Percentiles rank a stretch among this genome's conserved stretches.
Evolutionary conservation across 1,140 invertebrate genomes (phyloP).

Genomic region (Ptiloglossa arizonensis): DNA sequence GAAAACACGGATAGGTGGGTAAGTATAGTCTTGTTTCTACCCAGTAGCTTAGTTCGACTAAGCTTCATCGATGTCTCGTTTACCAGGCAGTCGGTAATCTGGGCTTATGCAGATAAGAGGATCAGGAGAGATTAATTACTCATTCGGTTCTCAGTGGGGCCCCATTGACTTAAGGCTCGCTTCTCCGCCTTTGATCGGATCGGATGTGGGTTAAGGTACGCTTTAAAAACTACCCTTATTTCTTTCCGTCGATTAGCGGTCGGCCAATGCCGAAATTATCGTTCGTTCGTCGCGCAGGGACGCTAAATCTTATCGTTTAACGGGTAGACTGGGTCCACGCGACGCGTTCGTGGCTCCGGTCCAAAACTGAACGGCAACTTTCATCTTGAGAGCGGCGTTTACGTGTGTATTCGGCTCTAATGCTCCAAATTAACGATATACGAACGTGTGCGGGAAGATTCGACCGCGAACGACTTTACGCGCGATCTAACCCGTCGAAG

Average conservation of each 20-base stretch:
- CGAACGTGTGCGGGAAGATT: too few relatives aligned
- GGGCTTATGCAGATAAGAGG: slow-evolving; percentile 70
- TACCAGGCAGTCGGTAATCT: slow-evolving; percentile 68
- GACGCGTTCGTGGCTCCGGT: slow-evolving; percentile 4
- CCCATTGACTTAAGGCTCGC: slow-evolving; percentile 61
- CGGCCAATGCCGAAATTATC: background rate
- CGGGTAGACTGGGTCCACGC: background rate
- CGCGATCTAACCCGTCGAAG: too few relatives aligned
- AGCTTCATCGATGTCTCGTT: slow-evolving; percentile 69
- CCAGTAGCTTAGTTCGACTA: slow-evolving; percentile 57
- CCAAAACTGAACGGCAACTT: background rate
- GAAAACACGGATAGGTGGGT: slow-evolving; percentile 31
- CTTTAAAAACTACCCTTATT: background rate
- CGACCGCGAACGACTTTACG: background rate
- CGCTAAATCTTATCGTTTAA: slow-evolving; percentile 18
- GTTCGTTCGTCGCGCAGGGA: background rate
- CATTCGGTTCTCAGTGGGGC: slow-evolving; percentile 58
- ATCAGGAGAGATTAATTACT: slow-evolving; percentile 70
- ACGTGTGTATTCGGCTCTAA: background rate
- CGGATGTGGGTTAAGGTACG: background rate
- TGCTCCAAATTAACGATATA: background rate
- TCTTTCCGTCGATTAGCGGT: background rate
- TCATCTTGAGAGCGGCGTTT: background rate
- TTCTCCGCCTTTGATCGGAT: slow-evolving; percentile 23
- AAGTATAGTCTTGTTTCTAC: slow-evolving; percentile 57